A percentile compares a stretch with the other conserved stretches of the same genome.
phyloP scores from a whole-genome alignment of 2,888 invertebrate species.

The Fissipunctia ypsillon region DNA sequence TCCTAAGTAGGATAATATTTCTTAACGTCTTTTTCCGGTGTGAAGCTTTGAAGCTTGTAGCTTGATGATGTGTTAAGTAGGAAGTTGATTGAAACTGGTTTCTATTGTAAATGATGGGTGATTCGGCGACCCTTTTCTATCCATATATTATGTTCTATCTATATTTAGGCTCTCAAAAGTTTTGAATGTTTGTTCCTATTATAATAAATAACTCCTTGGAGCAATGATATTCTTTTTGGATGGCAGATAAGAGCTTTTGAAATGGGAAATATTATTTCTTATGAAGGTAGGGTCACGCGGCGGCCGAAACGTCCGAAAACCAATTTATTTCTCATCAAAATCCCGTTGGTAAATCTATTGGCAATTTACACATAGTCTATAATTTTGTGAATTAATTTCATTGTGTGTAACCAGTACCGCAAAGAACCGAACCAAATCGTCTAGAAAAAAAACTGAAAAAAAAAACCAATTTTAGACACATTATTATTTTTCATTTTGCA shows the following conservation, averaged over 20 bases:
- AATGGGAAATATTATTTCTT: background rate
- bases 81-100: conserved; percentile 34
- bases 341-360: conserved; percentile 69
- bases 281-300: conserved; percentile 23
- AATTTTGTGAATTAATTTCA: conserved; percentile 73
- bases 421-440: conserved; percentile 70
- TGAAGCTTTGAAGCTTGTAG: background rate
- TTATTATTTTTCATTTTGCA: conserved; percentile 39
- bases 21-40: conserved; percentile 1
- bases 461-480: conserved; percentile 33
- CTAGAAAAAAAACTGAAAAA: conserved; percentile 46
- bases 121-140: conserved; percentile 12
- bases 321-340: conserved; percentile 66
- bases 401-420: conserved; percentile 73
- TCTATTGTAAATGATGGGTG: conserved; percentile 14
- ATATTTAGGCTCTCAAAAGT: too few relatives aligned
- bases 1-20: background rate
- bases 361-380: conserved; percentile 68
- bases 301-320: conserved; percentile 48
- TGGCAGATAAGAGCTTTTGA: background rate
- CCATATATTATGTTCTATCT: too few relatives aligned
- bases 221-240: background rate
- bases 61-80: background rate
- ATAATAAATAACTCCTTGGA: too few relatives aligned
- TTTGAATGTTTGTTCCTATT: too few relatives aligned